phyloP scores from a whole-genome alignment of 2,797 vertebrate genomes.

The Peromyscus eremicus region DNA sequence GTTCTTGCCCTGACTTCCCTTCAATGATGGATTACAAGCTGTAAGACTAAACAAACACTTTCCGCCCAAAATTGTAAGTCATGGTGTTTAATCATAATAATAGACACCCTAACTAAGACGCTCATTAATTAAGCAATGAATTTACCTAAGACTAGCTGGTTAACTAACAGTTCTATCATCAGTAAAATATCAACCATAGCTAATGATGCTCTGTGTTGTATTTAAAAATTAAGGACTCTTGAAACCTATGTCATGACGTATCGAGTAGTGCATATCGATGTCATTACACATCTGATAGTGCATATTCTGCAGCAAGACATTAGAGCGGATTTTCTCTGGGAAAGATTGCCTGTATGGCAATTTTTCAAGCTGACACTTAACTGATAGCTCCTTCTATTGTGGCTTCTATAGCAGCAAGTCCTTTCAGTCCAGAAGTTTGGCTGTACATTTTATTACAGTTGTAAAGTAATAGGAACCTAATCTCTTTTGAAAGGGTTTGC shows the following conservation, averaged over 20 bases:
- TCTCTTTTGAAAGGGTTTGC: slow-evolving; percentile 70
- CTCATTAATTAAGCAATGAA: background rate
- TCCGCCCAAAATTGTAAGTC: background rate
- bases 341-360: slow-evolving; percentile 67
- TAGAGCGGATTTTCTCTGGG: slow-evolving; percentile 70
- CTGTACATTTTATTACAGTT: slow-evolving; percentile 73
- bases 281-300: background rate
- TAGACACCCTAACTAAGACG: background rate
- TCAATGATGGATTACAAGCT: background rate
- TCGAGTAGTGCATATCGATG: background rate
- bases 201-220: background rate
- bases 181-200: slow-evolving; percentile 45
- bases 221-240: slow-evolving; percentile 37
- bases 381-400: slow-evolving; percentile 67
- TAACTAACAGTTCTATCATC: slow-evolving; percentile 51
- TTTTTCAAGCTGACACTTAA: slow-evolving; percentile 74
- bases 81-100: background rate
- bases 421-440: slow-evolving; percentile 70
- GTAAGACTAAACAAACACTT: background rate
- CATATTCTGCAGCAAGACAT: slow-evolving; percentile 67
- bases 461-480: slow-evolving; percentile 80
- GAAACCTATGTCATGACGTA: background rate
- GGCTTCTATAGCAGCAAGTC: slow-evolving; percentile 49
- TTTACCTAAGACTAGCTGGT: slow-evolving; percentile 24
- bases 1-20: background rate